These are phyloP conservation scores for Alexandromys oeconomus DNA, from an alignment of 2,797 vertebrate species.

Conservation along the genomic window DNA sequence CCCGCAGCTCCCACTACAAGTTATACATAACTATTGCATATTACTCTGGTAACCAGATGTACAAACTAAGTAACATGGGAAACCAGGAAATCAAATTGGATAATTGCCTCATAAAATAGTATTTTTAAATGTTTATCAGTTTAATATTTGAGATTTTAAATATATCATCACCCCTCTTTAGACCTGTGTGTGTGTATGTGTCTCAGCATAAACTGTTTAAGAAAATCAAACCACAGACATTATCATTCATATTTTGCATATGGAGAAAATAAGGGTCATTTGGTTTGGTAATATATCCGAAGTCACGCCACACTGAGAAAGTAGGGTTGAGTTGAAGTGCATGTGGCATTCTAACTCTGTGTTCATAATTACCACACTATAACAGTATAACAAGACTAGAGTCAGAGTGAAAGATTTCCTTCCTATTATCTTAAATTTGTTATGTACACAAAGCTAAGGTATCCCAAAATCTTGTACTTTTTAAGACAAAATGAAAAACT, in stretches of 20 bases:
- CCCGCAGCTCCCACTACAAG: not conserved
- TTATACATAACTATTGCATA: not conserved
- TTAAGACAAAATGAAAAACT: not conserved
- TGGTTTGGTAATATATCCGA: constrained; percentile 3
- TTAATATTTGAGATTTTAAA: not conserved
- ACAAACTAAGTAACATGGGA: not conserved
- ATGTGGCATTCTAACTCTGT: not conserved
- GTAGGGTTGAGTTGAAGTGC: not conserved
- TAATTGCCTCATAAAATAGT: not conserved
- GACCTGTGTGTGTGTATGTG: not conserved
- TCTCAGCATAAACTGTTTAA: not conserved
- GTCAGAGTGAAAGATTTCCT: not conserved
- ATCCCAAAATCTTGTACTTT: constrained; percentile 1
- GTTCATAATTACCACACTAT: not conserved
- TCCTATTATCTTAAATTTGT: not conserved
- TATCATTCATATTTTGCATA: not conserved
- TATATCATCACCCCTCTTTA: not conserved
- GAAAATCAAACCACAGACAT: not conserved
- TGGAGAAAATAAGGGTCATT: not conserved
- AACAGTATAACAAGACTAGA: not conserved
- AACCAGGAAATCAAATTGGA: not conserved
- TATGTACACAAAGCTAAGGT: not conserved
- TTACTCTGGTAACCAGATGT: not conserved
- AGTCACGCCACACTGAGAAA: not conserved
- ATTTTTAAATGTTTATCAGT: not conserved